phyloP scores from a whole-genome alignment of 2,888 invertebrate genomes.

The Lissocephala sabroskyi region DNA sequence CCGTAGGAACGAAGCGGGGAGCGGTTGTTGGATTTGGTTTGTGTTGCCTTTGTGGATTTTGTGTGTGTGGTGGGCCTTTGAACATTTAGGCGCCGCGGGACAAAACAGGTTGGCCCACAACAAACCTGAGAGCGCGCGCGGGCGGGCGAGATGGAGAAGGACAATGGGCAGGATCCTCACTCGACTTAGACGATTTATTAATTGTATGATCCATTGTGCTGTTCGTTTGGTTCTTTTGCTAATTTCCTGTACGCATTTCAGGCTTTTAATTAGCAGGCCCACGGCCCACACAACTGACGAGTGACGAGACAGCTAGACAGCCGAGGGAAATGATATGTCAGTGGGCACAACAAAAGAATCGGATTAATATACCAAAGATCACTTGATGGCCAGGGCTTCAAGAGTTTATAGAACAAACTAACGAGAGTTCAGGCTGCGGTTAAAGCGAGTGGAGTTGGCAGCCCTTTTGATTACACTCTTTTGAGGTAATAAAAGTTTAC shows the following conservation, averaged over 20 bases:
- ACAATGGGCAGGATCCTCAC: neutral
- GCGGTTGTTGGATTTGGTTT: too few species aligned
- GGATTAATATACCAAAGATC: too few species aligned
- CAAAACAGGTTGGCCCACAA: constrained; percentile 22
- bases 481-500: too few species aligned
- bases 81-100: constrained; percentile 27
- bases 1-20: too few species aligned
- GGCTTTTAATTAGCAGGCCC: constrained; percentile 11
- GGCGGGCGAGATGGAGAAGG: neutral
- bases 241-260: constrained; percentile 13
- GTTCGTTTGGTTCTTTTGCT: constrained; percentile 1
- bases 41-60: neutral
- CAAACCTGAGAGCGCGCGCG: too few species aligned
- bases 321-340: too few species aligned
- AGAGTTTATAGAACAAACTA: too few species aligned
- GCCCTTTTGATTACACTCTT: too few species aligned
- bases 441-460: too few species aligned
- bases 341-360: too few species aligned
- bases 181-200: constrained; percentile 14
- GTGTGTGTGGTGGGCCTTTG: neutral
- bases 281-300: constrained; percentile 14
- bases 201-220: constrained; percentile 1
- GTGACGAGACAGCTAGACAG: neutral
- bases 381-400: too few species aligned
- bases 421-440: too few species aligned